Conservation (phyloP, 2,797 vertebrate genomes). For the Catostomus latipinnis region DNA sequence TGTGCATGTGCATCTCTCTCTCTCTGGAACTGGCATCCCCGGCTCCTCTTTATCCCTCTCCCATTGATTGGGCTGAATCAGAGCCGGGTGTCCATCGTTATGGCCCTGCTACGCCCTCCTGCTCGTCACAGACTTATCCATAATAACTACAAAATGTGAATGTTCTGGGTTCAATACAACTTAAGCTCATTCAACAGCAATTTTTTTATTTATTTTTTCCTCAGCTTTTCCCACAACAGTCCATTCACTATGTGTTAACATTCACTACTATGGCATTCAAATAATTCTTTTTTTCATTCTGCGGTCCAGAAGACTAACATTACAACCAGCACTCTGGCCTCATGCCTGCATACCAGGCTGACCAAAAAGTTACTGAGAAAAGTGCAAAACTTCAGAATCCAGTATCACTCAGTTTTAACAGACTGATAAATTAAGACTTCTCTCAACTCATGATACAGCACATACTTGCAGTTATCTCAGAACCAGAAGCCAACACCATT, state of each 20-base stretch:
- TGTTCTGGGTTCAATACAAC: too few relatives aligned
- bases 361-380: not conserved
- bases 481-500: conserved; percentile 21
- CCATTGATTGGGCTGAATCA: too few relatives aligned
- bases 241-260: conserved; percentile 4
- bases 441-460: not conserved
- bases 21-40: too few relatives aligned
- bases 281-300: not conserved
- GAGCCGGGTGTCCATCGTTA: too few relatives aligned
- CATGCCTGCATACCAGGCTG: not conserved
- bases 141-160: too few relatives aligned
- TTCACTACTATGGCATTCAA: not conserved
- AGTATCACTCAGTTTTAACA: not conserved
- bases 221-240: not conserved
- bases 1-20: too few relatives aligned
- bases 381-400: not conserved
- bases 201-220: not conserved
- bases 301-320: conserved; percentile 9
- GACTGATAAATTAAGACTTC: conserved; percentile 5
- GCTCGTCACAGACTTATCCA: too few relatives aligned
- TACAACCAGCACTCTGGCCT: conserved; percentile 10
- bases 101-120: too few relatives aligned
- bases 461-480: conserved; percentile 11
- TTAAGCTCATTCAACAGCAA: too few relatives aligned
- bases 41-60: too few relatives aligned